Conservation (phyloP, 2,113 vertebrate genomes). For the Alouatta palliata region DNA sequence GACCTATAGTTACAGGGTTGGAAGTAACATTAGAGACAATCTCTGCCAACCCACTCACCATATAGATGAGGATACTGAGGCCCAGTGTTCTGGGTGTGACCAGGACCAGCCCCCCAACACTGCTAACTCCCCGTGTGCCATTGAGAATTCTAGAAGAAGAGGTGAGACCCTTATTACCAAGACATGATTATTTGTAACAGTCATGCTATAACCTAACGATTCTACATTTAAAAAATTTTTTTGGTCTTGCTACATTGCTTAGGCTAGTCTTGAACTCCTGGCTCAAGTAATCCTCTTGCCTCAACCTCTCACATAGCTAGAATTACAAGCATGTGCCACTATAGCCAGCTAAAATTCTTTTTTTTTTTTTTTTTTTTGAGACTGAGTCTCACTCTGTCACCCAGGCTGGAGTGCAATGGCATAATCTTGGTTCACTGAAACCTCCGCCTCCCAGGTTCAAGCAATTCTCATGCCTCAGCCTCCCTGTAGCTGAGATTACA, state of each 20-base stretch:
- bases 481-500: no score
- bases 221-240: not conserved
- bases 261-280: not conserved
- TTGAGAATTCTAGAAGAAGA: not conserved
- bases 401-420: no score
- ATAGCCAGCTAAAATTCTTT: not conserved
- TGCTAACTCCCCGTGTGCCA: not conserved
- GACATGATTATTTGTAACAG: not conserved
- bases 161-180: not conserved
- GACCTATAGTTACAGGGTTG: not conserved
- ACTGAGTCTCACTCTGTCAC: no score
- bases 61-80: not conserved
- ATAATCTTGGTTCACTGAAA: no score
- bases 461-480: no score
- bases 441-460: no score
- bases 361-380: no score
- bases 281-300: not conserved
- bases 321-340: not conserved
- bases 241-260: not conserved
- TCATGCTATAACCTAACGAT: not conserved
- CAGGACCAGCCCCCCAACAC: not conserved
- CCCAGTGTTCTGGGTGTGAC: rapidly evolving
- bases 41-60: not conserved
- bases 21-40: not conserved
- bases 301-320: not conserved